Percentiles rank a stretch among this genome's conserved stretches.
Evolutionary conservation across 2,113 vertebrate species (phyloP).

Genomic region (Pelodiscus sinensis): DNA sequence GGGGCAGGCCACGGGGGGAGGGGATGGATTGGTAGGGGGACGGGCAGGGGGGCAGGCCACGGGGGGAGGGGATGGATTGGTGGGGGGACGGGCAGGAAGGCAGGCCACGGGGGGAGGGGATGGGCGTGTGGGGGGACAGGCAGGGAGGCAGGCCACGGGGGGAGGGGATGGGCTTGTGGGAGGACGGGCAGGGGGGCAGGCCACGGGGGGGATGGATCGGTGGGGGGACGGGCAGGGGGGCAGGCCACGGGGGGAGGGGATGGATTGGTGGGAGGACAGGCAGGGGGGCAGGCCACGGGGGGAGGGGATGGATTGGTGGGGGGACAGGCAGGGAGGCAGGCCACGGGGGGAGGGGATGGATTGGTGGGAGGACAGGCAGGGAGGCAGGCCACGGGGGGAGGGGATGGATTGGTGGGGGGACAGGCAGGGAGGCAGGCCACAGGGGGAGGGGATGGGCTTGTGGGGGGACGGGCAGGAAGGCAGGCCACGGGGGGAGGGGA

Average conservation of each 20-base stretch:
- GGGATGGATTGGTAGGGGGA: too few species aligned
- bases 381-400: neutral
- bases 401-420: too few species aligned
- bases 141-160: neutral
- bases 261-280: neutral
- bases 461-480: neutral
- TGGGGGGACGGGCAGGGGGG: too few species aligned
- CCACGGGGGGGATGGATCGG: neutral
- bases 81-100: neutral
- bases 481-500: neutral
- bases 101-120: neutral
- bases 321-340: neutral
- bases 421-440: neutral
- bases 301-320: too few species aligned
- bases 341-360: too few species aligned
- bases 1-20: neutral
- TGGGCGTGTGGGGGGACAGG: too few species aligned
- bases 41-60: neutral
- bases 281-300: neutral
- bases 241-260: neutral
- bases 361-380: neutral
- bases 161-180: too few species aligned
- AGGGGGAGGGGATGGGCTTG: too few species aligned
- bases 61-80: too few species aligned
- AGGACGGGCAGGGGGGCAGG: neutral